Evolutionary conservation across 2,888 invertebrate species (phyloP), one percentile per base, ranked within the genome.

Genomic region (Ernsta delagoae): DNA sequence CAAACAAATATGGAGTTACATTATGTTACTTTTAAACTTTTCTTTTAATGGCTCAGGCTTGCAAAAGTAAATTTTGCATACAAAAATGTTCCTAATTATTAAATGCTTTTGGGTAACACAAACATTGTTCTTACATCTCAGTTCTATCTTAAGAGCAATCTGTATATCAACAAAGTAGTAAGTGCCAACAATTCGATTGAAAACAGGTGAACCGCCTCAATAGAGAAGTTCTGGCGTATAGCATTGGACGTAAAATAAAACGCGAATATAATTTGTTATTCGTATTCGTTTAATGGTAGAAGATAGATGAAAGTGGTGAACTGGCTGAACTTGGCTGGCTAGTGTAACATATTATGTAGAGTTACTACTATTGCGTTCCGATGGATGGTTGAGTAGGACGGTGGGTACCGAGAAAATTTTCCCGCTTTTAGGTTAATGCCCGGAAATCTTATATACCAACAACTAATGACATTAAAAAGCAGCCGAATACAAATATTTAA

Each of bases 301-400:
- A 24, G 50, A 16, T 48, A 12, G 45, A 45, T 11, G n/a, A 45
- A 45, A 45, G 45, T 45, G 11, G 8, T 43, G 43, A 3, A 4
- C 11, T 9, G 43, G 43, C 9, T 5, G 36, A 36, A 5, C 36
- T 16, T 16, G 16, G 16, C 16, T 39, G 39, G 39, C 7, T 39
- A 7, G 39, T 39, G 39, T 6, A 11, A 43, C 88, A 88, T 86
- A 16, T 16, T 16, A 16, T 16, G 80, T 87, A 85, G 82, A 81
- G 76, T 83, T 83, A 85, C 81, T 87, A 16, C 16, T 87, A 86
- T 80, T 78, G 77, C 82, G 89, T 88, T 90, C 86, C 88, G 76
- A 81, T 88, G 88, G 78, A 73, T 83, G 85, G 50, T 50, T 16
- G 50, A 50, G 50, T 50, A 50, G 50, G n/a, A n/a, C n/a, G n/a